A percentile compares a stretch with the other conserved stretches of the same genome.
These are phyloP conservation scores for Malaclemys terrapin DNA, from an alignment of 2,113 vertebrate species.

Conservation along the genomic window DNA sequence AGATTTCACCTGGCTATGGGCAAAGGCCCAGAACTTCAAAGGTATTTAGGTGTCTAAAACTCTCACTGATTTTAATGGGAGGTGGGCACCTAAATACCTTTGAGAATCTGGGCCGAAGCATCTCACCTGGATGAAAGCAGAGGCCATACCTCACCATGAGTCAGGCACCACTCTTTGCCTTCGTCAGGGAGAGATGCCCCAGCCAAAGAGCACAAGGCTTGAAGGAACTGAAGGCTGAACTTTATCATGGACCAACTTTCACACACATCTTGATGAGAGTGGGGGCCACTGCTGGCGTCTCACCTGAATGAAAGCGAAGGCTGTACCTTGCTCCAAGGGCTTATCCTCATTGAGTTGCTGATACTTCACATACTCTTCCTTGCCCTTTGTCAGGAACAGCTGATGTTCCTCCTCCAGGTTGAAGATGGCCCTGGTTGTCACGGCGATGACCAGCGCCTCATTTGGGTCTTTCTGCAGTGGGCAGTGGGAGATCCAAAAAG, in stretches of 20 bases:
- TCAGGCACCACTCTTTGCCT: background rate
- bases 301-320: constrained; percentile 79
- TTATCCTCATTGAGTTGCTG: constrained; percentile 59
- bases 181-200: background rate
- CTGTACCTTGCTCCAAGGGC: constrained; percentile 65
- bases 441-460: constrained; percentile 78
- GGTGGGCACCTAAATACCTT: too few relatives aligned
- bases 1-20: background rate
- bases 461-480: constrained; percentile 77
- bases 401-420: constrained; percentile 67
- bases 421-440: constrained; percentile 80
- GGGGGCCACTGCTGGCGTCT: background rate
- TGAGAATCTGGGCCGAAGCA: background rate
- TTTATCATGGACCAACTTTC: background rate
- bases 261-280: rapidly evolving
- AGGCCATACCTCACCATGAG: background rate
- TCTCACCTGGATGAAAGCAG: background rate
- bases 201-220: background rate
- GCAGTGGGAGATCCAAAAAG: background rate
- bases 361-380: constrained; percentile 55
- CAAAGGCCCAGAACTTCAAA: background rate
- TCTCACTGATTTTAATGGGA: background rate
- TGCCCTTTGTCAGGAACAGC: constrained; percentile 70
- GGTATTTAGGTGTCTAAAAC: background rate
- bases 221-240: background rate